phyloP scores from a whole-genome alignment of 2,113 vertebrate species.

The Microcebus griseorufus region DNA sequence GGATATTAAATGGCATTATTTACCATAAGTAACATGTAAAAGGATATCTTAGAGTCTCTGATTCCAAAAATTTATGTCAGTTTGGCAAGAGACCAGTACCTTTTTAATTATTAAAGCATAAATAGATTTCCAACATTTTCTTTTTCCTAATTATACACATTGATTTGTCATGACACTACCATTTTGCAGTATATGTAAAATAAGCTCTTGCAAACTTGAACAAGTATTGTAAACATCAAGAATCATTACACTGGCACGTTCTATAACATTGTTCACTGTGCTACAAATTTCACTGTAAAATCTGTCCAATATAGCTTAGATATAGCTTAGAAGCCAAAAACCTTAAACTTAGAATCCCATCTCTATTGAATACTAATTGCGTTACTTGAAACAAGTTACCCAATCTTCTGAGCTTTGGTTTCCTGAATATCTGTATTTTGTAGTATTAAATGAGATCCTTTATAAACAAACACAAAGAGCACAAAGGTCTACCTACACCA shows the following conservation, averaged over 20 bases:
- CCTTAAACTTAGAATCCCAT: neutral
- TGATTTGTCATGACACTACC: conserved; percentile 28
- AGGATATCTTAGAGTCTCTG: conserved; percentile 4
- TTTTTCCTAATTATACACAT: conserved; percentile 62
- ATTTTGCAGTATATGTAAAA: conserved; percentile 37
- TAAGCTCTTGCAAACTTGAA: neutral
- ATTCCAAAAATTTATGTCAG: conserved; percentile 49
- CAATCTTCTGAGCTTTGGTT: conserved; percentile 21
- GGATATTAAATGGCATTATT: conserved; percentile 51
- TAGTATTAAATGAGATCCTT: conserved; percentile 51
- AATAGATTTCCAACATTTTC: conserved; percentile 50
- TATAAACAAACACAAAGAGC: conserved; percentile 32
- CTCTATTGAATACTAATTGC: neutral
- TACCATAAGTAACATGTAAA: conserved; percentile 40
- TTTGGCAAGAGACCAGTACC: conserved; percentile 57
- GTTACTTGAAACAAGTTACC: neutral
- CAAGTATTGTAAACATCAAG: neutral
- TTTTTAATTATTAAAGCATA: conserved; percentile 53
- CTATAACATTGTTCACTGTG: neutral
- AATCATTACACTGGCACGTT: neutral
- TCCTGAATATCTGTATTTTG: conserved; percentile 11
- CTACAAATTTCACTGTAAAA: neutral
- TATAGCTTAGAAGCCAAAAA: conserved; percentile 14
- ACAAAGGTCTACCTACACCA: neutral
- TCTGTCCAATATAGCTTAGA: neutral